Evolutionary conservation across 1,140 invertebrate species (phyloP).

Genomic region (Microvelia longipes): DNA sequence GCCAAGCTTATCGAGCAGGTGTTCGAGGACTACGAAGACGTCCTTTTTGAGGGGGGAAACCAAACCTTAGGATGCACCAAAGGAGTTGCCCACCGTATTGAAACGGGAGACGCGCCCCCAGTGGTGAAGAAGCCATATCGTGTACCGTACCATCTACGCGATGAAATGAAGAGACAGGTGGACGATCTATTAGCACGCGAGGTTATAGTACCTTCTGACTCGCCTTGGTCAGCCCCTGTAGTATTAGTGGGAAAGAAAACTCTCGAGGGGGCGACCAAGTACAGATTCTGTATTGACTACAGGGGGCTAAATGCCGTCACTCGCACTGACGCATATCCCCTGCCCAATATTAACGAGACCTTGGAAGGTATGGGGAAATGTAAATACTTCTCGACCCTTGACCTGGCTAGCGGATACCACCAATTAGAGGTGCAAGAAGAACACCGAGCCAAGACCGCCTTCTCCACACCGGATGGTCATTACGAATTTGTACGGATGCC

Average conservation of each 20-base stretch:
- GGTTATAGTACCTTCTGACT: neutral
- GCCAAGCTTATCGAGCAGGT: neutral
- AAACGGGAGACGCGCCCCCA: neutral
- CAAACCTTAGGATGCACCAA: neutral
- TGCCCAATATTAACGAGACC: constrained; percentile 6
- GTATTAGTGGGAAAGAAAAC: constrained; percentile 19
- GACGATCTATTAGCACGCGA: neutral
- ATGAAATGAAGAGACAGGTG: neutral
- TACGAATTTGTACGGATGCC: constrained; percentile 17
- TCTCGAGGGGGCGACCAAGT: constrained; percentile 14
- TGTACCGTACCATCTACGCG: neutral
- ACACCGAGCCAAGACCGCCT: constrained; percentile 17
- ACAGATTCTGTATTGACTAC: constrained; percentile 20
- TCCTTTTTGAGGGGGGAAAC: neutral
- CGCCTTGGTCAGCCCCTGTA: constrained; percentile 15
- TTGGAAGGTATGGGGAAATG: constrained; percentile 1
- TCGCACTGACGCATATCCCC: constrained; percentile 6
- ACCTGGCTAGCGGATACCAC: constrained; percentile 21
- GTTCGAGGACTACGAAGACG: neutral
- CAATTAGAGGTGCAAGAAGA: constrained; percentile 25
- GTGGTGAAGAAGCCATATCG: neutral
- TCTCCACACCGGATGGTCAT: constrained; percentile 16
- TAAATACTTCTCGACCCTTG: constrained; percentile 19
- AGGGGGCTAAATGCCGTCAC: constrained; percentile 18
- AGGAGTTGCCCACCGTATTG: neutral